Evolutionary conservation across 2,113 vertebrate species (phyloP).

Genomic region (Candoia aspera): DNA sequence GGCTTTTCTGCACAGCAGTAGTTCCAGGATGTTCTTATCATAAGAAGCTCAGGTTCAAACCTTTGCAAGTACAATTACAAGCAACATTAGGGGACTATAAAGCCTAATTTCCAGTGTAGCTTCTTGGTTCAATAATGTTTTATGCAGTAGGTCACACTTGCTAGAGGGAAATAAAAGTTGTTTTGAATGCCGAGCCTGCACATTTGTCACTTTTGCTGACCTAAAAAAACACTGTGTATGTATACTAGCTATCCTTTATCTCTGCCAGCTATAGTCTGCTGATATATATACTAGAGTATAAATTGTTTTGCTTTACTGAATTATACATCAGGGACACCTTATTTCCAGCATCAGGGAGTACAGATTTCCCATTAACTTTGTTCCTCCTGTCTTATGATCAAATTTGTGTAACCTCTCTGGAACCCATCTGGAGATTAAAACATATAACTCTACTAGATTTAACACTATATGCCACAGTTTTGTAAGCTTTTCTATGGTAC

Average conservation of each 20-base stretch:
- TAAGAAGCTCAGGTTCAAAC: not conserved
- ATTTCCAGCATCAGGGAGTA: slow-evolving; percentile 3
- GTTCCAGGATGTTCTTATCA: not conserved
- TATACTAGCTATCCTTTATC: slow-evolving; percentile 20
- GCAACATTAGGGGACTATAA: not conserved
- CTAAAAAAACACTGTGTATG: slow-evolving; percentile 16
- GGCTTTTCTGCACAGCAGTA: not conserved
- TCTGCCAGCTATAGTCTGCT: slow-evolving; percentile 14
- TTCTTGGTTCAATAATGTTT: slow-evolving; percentile 31
- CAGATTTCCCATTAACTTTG: slow-evolving; percentile 28
- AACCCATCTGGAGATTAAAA: slow-evolving; percentile 19
- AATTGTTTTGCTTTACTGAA: slow-evolving; percentile 35
- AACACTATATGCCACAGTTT: not conserved
- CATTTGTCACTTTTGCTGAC: slow-evolving; percentile 23
- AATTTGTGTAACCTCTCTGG: slow-evolving; percentile 26
- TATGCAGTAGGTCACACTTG: slow-evolving; percentile 8
- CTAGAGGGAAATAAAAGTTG: slow-evolving; percentile 25
- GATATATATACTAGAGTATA: slow-evolving; percentile 11
- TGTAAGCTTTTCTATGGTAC: not conserved
- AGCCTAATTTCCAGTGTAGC: slow-evolving; percentile 34
- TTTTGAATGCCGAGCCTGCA: slow-evolving; percentile 28
- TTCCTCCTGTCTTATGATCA: slow-evolving; percentile 24
- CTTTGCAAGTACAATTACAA: not conserved
- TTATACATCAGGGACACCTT: slow-evolving; percentile 30
- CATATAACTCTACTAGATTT: not conserved